Evolutionary conservation across 2,113 vertebrate species (phyloP), one percentile per base, ranked within the genome.

Genomic region (Amphiprion percula): DNA sequence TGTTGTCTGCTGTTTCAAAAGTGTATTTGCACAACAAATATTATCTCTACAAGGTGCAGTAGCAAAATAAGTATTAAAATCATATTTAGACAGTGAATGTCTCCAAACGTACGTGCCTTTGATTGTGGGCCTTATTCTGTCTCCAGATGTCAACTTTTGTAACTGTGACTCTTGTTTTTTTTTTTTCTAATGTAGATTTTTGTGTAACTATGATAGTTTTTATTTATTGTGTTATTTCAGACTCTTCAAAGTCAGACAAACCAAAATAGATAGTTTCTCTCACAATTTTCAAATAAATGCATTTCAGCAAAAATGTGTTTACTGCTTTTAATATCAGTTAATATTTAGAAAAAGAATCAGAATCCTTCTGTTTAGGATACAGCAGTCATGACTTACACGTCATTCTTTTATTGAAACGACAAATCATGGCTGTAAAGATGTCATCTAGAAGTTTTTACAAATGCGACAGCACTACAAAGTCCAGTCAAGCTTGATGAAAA

Each of bases 191-290:
- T 85, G 82, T 88, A 79, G 72, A 47, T 80, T 66, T 66, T 81
- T 84, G 68, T 87, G 77, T 49, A 71, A 78, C 33, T 84, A 76
- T 87, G 65, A 66, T 71, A 62, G 77, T 82, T 47, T 85, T 88
- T 79, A 92, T 92, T 92, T 92, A 92, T 93, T 93, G 60, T 87
- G 39, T 69, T 77, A 61, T 72, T 74, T 83, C 58, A 78, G 65
- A 71, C 64, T 71, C 30, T 39, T 15, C 68, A 68, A 82, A 79
- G 64, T 77, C 82, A 68, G 63, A 39, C 50, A 52, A 85, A 85
- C 80, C 83, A 88, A 84, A 82, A 85, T 74, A 82, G 76, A 30
- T 65, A 67, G 44, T 80, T 84, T 87, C 30, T 71, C 63, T 80
- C 65, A 80, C 12, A 47, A 59, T 87, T 87, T 84, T 85, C 73